Base-by-base conservation (phyloP, 2,113 vertebrate genomes). In the Vulpes ferrilata region DNA sequence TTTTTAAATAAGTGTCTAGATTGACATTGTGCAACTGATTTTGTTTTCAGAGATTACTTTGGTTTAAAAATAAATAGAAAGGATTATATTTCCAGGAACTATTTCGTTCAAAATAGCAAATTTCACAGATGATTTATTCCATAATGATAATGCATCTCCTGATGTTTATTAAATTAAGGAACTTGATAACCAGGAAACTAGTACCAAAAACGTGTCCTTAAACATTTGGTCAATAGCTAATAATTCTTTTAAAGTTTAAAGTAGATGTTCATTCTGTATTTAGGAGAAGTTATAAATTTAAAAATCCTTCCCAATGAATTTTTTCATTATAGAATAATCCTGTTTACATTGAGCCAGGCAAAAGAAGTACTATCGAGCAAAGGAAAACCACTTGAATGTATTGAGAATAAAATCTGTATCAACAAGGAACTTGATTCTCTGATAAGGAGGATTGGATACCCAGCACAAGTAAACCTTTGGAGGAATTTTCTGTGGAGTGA, bases 81-180 rank as follows among this genome's bases (percentile, higher is more conserved):
- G 62, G 25, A 92, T 90, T 98, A n/a, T 65, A 30, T 96, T 93
- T 94, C 35, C 35, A 57, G 60, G 55, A 87, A 85, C 2, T 65
- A 12, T 82, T 92, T 97, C 51, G 11, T 83, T 98, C 69, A 96
- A 91, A 96, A 95, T 93, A 97, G 83, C 65, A 97, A 89, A 93
- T 97, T 98, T 98, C 91, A 97, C 95, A 96, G 90, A 93, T 96
- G 93, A 98, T 89, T 98, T 97, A 89, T 80, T 96, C 67, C 48
- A 11, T 95, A 96, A 97, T 97, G 88, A 95, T 92, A 97, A 90
- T 76, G 43, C 19, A 92, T 97, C 67, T 84, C 95, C 67, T 90
- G 55, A 92, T 96, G 67, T 92, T 96, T 97, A 97, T 97, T 96
- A 96, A 93, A 95, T 93, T 90, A 89, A 96, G 96, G 59, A 96